These are phyloP conservation scores for Zaprionus capensis DNA, from an alignment of 1,140 invertebrate genomes.

Conservation along the genomic window DNA sequence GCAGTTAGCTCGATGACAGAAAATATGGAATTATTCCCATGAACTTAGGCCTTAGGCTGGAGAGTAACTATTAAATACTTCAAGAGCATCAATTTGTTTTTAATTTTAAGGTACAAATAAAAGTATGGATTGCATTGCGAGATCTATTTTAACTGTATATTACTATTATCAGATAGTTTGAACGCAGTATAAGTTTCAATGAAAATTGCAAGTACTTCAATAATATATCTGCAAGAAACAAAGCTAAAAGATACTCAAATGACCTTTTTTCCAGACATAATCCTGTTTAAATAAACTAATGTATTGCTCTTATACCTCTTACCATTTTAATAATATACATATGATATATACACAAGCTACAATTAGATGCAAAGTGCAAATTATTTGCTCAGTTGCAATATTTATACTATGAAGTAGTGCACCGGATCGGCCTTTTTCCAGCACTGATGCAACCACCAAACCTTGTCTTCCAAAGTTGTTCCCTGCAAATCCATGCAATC, in stretches of 20 bases:
- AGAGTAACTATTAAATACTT: not conserved
- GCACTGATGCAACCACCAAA: slow-evolving; percentile 81
- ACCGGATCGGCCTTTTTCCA: slow-evolving; percentile 81
- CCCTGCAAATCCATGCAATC: slow-evolving; percentile 70
- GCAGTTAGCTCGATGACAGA: not conserved
- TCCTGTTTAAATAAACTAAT: not conserved
- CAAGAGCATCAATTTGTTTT: not conserved
- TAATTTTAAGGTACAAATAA: not conserved
- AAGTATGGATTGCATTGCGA: not conserved
- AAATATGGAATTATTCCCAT: not conserved
- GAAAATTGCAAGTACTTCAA: not conserved
- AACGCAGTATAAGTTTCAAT: not conserved
- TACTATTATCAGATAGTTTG: not conserved
- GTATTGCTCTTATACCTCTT: not conserved
- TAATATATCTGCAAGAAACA: not conserved
- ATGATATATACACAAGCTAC: not conserved
- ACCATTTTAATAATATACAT: not conserved
- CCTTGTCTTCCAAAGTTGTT: slow-evolving; percentile 73
- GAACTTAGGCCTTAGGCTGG: not conserved
- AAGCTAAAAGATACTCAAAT: not conserved
- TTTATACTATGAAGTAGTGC: slow-evolving; percentile 56
- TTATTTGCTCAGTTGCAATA: not conserved
- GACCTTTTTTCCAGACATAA: no score
- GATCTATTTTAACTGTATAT: not conserved
- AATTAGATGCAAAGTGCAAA: not conserved